These are phyloP conservation scores for Eupithecia dodoneata DNA, from an alignment of 2,888 invertebrate species.

Conservation along the genomic window DNA sequence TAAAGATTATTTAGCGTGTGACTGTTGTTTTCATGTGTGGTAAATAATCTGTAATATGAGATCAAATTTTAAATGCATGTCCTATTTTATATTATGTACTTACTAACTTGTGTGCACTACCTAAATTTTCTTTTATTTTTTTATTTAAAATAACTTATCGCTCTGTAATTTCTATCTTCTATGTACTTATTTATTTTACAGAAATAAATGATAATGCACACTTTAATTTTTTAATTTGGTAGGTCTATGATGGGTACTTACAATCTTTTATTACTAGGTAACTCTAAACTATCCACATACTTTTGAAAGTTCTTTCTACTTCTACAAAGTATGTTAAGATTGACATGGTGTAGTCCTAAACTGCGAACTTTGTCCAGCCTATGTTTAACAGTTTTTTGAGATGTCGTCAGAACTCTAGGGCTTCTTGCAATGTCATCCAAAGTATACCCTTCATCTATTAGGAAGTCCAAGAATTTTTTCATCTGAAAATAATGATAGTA, in stretches of 20 bases:
- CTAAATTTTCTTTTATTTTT: neutral
- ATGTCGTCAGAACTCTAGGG: conserved; percentile 82
- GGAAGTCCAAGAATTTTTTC: conserved; percentile 84
- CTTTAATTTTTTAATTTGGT: conserved; percentile 9
- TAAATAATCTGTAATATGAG: neutral
- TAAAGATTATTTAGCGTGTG: neutral
- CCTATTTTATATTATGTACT: neutral
- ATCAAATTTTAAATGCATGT: neutral
- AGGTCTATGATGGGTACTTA: conserved; percentile 34
- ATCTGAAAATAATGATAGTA: conserved; percentile 65
- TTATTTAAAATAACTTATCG: neutral
- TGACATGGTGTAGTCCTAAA: conserved; percentile 74
- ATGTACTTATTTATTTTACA: conserved; percentile 18
- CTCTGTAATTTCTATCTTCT: conserved; percentile 6
- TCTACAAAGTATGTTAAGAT: conserved; percentile 82
- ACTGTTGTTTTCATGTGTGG: neutral
- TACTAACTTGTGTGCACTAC: neutral
- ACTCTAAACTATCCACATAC: conserved; percentile 67
- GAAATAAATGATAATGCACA: conserved; percentile 27
- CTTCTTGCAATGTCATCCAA: conserved; percentile 81
- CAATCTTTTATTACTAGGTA: conserved; percentile 37
- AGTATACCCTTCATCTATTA: conserved; percentile 80
- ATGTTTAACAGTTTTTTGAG: conserved; percentile 81
- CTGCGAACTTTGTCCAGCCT: conserved; percentile 78
- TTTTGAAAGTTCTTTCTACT: conserved; percentile 83